Conservation (phyloP, 2,113 vertebrate genomes). For the Eurystomus gularis region DNA sequence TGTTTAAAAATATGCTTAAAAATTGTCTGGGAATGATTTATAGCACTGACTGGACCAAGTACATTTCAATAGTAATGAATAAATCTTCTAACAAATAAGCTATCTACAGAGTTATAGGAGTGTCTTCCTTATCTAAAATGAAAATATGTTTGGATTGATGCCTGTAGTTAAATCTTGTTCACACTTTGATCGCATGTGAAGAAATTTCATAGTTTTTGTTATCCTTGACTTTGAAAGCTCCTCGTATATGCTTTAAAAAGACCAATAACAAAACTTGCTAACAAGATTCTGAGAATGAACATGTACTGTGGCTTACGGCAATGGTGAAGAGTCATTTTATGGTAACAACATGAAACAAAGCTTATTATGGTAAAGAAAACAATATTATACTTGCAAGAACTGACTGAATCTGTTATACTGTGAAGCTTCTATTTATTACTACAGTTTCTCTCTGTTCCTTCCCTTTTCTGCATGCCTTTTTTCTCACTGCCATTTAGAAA, state of each 20-base stretch:
- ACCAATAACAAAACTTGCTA: neutral
- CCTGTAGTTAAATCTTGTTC: neutral
- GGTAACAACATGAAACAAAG: neutral
- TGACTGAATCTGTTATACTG: neutral
- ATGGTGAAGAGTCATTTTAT: neutral
- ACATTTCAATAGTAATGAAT: slow-evolving; percentile 45
- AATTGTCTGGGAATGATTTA: slow-evolving; percentile 13
- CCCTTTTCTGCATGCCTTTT: neutral
- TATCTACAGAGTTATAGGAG: neutral
- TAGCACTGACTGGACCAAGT: neutral
- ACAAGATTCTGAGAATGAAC: neutral
- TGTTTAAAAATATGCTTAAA: neutral
- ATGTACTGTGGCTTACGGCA: neutral
- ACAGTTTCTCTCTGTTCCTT: neutral
- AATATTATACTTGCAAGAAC: neutral
- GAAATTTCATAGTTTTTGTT: neutral
- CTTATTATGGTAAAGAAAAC: neutral
- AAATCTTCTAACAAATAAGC: slow-evolving; percentile 38
- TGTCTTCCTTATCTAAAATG: neutral
- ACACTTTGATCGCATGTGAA: neutral
- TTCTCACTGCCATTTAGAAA: neutral
- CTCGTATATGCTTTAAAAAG: neutral
- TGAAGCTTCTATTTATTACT: neutral
- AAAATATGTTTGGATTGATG: neutral
- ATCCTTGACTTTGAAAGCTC: slow-evolving; percentile 5